Evolutionary conservation across 2,888 invertebrate species (phyloP).

Genomic region (Chelonus formosanus): DNA sequence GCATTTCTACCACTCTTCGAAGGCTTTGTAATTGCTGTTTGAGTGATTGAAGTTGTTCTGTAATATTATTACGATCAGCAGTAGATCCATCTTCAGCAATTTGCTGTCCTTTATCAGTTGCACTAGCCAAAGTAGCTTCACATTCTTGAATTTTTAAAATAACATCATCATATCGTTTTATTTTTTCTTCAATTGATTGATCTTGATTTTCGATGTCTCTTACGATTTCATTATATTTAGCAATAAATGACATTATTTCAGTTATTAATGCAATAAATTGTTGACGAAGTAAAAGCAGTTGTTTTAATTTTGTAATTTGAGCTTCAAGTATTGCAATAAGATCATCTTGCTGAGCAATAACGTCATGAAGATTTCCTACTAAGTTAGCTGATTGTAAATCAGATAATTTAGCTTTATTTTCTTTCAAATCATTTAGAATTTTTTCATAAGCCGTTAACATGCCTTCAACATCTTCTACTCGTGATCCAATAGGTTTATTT

Average conservation of each 20-base stretch:
- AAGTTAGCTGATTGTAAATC: constrained; percentile 78
- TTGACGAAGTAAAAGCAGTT: constrained; percentile 82
- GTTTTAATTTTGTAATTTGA: constrained; percentile 82
- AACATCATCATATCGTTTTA: constrained; percentile 85
- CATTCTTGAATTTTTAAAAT: constrained; percentile 89
- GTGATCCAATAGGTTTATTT: constrained; percentile 86
- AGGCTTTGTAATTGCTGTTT: constrained; percentile 85
- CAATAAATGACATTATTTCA: constrained; percentile 87
- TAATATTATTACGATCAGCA: constrained; percentile 86
- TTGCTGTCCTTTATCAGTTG: constrained; percentile 91
- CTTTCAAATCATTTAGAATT: constrained; percentile 79
- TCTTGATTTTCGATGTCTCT: constrained; percentile 86
- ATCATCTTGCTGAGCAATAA: constrained; percentile 85
- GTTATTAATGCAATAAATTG: constrained; percentile 88
- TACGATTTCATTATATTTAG: constrained; percentile 86
- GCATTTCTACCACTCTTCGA: constrained; percentile 83
- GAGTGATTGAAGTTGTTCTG: constrained; percentile 85
- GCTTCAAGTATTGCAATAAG: constrained; percentile 86
- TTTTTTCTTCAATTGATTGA: constrained; percentile 84
- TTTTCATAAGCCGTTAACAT: constrained; percentile 80
- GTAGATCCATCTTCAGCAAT: constrained; percentile 91
- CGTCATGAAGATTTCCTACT: constrained; percentile 80
- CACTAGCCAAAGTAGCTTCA: constrained; percentile 85
- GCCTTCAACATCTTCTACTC: constrained; percentile 89
- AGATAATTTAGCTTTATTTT: constrained; percentile 79